These are phyloP conservation scores for Jaculus jaculus DNA, from an alignment of 2,113 vertebrate genomes.

Conservation along the genomic window DNA sequence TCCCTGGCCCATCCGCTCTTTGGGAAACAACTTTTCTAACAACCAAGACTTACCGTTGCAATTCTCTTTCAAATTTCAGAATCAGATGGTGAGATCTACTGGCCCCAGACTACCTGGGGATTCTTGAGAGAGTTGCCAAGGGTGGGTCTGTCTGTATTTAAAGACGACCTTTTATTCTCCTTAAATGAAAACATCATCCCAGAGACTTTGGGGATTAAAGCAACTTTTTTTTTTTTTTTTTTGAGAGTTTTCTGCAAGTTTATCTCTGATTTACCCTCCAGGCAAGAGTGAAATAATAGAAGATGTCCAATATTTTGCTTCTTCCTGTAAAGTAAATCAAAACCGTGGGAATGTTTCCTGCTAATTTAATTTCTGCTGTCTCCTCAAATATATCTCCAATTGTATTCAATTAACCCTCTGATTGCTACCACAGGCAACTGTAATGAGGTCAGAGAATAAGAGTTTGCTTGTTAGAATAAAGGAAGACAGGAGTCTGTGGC, in stretches of 20 bases:
- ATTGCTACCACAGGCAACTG: constrained; percentile 69
- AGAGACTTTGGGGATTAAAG: constrained; percentile 76
- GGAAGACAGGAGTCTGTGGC: neutral
- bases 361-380: constrained; percentile 84
- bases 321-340: constrained; percentile 86
- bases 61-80: constrained; percentile 62
- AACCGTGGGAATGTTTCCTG: constrained; percentile 86
- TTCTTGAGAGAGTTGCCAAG: constrained; percentile 50
- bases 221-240: constrained; percentile 57
- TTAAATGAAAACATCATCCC: constrained; percentile 68
- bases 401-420: constrained; percentile 81
- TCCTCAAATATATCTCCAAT: constrained; percentile 80
- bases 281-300: constrained; percentile 84
- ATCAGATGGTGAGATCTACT: constrained; percentile 64
- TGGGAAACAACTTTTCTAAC: constrained; percentile 31
- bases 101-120: constrained; percentile 9
- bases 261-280: constrained; percentile 79
- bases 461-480: constrained; percentile 16
- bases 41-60: constrained; percentile 37
- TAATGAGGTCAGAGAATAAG: constrained; percentile 68
- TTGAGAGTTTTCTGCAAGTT: constrained; percentile 82
- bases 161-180: constrained; percentile 66
- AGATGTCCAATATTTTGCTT: constrained; percentile 85
- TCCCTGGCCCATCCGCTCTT: neutral
- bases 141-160: constrained; percentile 63